A percentile compares a stretch with the other conserved stretches of the same genome.
phyloP scores from a whole-genome alignment of 2,888 invertebrate genomes.

The Diogma glabrata region DNA sequence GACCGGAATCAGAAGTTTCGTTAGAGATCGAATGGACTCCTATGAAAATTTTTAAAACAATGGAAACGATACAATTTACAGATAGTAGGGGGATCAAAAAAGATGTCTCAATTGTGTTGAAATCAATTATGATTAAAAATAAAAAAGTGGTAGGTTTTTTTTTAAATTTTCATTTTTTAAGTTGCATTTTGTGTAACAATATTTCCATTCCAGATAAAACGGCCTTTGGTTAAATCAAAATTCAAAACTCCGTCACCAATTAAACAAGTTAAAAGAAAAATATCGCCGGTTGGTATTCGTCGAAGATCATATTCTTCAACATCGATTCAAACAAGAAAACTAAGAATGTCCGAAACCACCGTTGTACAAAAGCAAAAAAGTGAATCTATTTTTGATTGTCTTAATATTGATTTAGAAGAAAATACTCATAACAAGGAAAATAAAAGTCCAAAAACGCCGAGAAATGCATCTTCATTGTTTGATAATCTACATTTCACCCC shows the following conservation, averaged over 20 bases:
- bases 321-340: neutral
- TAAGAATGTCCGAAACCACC: no score
- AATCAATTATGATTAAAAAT: slow-evolving; percentile 34
- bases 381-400: no score
- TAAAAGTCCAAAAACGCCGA: slow-evolving; percentile 35
- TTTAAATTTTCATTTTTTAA: no score
- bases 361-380: no score
- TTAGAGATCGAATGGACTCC: slow-evolving; percentile 57
- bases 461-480: slow-evolving; percentile 29
- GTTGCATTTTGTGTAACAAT: no score
- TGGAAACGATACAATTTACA: slow-evolving; percentile 50
- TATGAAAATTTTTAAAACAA: slow-evolving; percentile 42
- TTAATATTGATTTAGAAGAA: no score
- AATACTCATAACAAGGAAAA: slow-evolving; percentile 39
- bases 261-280: neutral
- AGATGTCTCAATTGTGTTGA: slow-evolving; percentile 52
- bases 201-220: no score
- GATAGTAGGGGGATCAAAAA: slow-evolving; percentile 52
- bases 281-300: neutral
- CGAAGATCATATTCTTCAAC: neutral
- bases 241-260: slow-evolving; percentile 29
- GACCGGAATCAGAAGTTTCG: slow-evolving; percentile 41
- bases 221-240: slow-evolving; percentile 22
- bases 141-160: neutral
- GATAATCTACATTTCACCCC: slow-evolving; percentile 35